Percentiles rank a stretch among this genome's conserved stretches.
Conservation (phyloP, 1,140 invertebrate species). For the Seison nebaliae region DNA sequence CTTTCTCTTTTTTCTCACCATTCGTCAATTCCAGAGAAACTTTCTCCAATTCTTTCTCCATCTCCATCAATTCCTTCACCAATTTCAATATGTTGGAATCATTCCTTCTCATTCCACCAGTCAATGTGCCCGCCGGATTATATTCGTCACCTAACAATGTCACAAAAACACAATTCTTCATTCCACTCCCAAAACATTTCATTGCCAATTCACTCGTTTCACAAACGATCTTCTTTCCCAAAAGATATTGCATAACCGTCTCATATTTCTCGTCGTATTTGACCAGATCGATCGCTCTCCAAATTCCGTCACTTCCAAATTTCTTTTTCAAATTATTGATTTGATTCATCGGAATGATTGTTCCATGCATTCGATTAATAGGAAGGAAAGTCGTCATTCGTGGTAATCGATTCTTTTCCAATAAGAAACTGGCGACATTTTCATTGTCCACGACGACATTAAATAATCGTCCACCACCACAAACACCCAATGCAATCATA, state of each 20-base stretch:
- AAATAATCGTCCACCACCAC: conserved; percentile 58
- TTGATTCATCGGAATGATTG: conserved; percentile 34
- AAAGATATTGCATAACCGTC: conserved; percentile 58
- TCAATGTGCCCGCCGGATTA: conserved; percentile 58
- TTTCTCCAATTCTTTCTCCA: conserved; percentile 18
- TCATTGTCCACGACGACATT: conserved; percentile 70
- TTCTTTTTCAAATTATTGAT: conserved; percentile 34
- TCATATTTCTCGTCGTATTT: conserved; percentile 41
- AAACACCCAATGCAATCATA: conserved; percentile 52
- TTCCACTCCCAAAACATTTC: too few species aligned
- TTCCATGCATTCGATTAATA: conserved; percentile 55
- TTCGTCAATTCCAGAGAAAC: conserved; percentile 20
- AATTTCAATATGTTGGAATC: not conserved
- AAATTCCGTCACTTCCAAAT: conserved; percentile 36
- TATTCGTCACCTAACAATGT: conserved; percentile 70
- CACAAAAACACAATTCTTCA: conserved; percentile 47
- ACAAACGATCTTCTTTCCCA: conserved; percentile 59
- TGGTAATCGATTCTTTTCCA: conserved; percentile 51
- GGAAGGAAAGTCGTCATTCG: conserved; percentile 54
- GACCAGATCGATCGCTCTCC: conserved; percentile 51
- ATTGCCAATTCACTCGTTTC: conserved; percentile 48
- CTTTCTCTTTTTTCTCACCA: conserved; percentile 31
- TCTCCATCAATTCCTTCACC: conserved; percentile 33
- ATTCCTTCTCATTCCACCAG: conserved; percentile 39
- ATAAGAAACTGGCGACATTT: conserved; percentile 44